Conservation (phyloP, 2,888 invertebrate species). For the Boloria selene region DNA sequence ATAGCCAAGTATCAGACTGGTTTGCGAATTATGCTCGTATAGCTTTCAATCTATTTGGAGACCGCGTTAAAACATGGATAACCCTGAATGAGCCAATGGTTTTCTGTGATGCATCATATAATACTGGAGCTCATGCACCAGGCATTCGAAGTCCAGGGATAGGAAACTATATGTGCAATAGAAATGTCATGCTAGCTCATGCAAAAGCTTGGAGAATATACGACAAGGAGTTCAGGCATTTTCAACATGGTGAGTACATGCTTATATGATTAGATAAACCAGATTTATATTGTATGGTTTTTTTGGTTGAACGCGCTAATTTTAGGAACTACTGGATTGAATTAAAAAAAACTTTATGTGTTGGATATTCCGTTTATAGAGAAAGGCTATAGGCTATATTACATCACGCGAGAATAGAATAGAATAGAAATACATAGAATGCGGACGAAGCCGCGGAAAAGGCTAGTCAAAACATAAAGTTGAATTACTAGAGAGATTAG, state of each 20-base stretch:
- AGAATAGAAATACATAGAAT: no score
- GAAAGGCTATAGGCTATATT: no score
- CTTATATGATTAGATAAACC: no score
- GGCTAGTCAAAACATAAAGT: no score
- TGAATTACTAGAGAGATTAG: no score
- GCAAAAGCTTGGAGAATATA: constrained; percentile 83
- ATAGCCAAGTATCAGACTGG: constrained; percentile 83
- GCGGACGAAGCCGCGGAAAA: no score
- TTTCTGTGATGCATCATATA: constrained; percentile 65
- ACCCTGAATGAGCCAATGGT: constrained; percentile 87
- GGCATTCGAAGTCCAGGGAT: constrained; percentile 58
- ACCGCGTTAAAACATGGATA: constrained; percentile 85
- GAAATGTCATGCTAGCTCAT: constrained; percentile 85
- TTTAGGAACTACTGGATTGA: no score
- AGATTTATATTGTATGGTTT: no score
- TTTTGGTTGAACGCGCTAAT: no score
- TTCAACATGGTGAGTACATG: constrained; percentile 64
- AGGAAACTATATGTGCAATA: constrained; percentile 82
- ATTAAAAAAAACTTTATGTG: no score
- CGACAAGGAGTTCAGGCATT: constrained; percentile 72
- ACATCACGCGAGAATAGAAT: no score
- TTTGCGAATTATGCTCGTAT: constrained; percentile 84
- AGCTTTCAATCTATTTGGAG: constrained; percentile 78
- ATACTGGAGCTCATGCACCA: constrained; percentile 62
- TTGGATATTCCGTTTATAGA: no score